Conservation (phyloP, 2,113 vertebrate species). For the Aythya baeri region DNA sequence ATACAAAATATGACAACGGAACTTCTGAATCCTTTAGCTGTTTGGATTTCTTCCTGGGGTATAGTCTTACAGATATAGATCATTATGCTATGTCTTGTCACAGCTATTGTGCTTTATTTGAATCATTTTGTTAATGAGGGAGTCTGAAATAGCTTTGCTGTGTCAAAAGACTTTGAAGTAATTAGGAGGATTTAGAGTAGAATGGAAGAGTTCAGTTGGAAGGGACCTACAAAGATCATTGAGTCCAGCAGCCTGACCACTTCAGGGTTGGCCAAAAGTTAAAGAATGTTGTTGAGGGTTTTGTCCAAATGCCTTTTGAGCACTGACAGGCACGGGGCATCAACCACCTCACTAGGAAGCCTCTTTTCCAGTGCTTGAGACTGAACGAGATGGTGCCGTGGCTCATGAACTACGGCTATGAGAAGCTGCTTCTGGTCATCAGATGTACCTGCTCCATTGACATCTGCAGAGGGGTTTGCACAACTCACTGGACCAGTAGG, state of each 20-base stretch:
- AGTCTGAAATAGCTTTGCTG: background rate
- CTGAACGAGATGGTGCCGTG: background rate
- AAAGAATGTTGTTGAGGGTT: background rate
- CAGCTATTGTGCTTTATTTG: background rate
- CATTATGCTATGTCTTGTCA: background rate
- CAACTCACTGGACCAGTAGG: background rate
- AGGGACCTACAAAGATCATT: background rate
- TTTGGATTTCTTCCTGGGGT: background rate
- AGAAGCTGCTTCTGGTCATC: background rate
- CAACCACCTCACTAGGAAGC: background rate
- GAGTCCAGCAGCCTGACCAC: too few relatives aligned
- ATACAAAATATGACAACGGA: background rate
- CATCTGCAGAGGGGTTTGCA: background rate
- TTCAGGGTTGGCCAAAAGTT: background rate
- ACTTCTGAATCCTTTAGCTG: background rate
- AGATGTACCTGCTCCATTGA: background rate
- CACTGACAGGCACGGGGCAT: background rate
- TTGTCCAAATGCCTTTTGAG: background rate
- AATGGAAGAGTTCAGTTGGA: background rate
- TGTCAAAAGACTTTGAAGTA: background rate
- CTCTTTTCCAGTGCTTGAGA: background rate
- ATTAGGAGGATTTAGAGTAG: background rate
- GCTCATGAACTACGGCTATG: background rate
- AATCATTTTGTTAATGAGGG: background rate
- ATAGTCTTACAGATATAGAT: background rate